Evolutionary conservation across 2,113 vertebrate genomes (phyloP).

Genomic region (Nibea coibor): DNA sequence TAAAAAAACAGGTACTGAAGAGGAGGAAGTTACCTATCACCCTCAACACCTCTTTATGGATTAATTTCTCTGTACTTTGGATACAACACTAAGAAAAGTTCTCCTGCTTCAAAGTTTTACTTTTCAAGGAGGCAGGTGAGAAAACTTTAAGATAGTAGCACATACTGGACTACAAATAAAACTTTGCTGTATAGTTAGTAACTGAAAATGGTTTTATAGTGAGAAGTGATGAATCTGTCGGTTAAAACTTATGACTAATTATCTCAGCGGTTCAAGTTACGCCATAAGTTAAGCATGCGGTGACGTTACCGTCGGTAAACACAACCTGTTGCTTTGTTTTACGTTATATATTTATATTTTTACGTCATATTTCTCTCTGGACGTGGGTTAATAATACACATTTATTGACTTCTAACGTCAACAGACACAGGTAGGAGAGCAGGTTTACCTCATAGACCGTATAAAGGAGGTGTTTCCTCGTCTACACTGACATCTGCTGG

Average conservation of each 20-base stretch:
- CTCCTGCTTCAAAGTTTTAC: not conserved
- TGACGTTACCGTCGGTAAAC: not conserved
- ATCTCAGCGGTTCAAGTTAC: not conserved
- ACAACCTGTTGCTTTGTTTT: rapidly evolving
- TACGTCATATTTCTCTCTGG: too few species aligned
- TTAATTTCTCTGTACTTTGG: not conserved
- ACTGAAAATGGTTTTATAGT: too few species aligned
- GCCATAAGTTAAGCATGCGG: too few species aligned
- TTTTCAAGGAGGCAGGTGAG: constrained; percentile 9
- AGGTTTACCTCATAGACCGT: not conserved
- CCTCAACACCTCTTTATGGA: not conserved
- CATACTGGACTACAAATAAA: too few species aligned
- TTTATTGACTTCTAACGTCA: not conserved
- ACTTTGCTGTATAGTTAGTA: too few species aligned
- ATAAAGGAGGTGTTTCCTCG: not conserved
- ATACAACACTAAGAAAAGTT: too few species aligned
- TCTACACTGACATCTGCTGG: constrained; percentile 54
- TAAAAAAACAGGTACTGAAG: not conserved
- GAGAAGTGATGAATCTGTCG: not conserved
- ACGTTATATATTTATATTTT: too few species aligned
- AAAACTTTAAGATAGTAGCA: too few species aligned
- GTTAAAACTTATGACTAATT: not conserved
- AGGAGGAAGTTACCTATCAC: not conserved
- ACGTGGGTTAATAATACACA: not conserved
- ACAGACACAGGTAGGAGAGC: too few species aligned